Evolutionary conservation across 1,140 invertebrate genomes (phyloP).

Genomic region (Oreohelix idahoensis): DNA sequence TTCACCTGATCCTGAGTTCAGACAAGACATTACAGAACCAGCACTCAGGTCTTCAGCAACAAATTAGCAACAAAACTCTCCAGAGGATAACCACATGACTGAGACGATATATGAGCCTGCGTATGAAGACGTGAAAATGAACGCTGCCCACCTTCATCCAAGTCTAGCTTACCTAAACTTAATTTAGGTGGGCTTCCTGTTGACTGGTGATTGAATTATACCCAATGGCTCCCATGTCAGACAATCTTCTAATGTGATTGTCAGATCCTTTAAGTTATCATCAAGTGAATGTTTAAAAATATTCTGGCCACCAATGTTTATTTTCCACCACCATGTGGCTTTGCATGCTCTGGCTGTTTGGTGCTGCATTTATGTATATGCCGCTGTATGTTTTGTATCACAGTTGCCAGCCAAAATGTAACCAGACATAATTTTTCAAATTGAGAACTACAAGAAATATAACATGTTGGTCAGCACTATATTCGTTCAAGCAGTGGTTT

Average conservation of each 20-base stretch:
- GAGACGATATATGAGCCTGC: background rate
- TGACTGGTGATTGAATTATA: background rate
- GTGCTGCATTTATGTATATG: no score
- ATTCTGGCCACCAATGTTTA: background rate
- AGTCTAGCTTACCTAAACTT: conserved; percentile 34
- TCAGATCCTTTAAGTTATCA: background rate
- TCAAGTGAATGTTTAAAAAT: background rate
- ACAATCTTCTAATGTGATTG: background rate
- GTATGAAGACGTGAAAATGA: background rate
- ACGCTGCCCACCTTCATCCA: no score
- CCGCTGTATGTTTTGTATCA: no score
- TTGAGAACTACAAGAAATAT: no score
- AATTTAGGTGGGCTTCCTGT: background rate
- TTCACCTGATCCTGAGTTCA: conserved; percentile 44
- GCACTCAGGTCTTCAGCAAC: background rate
- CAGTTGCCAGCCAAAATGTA: no score
- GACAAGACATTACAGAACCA: background rate
- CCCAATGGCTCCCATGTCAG: background rate
- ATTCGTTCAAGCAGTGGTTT: no score
- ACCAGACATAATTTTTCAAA: no score
- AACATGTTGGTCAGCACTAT: no score
- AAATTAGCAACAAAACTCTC: background rate
- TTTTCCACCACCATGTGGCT: no score
- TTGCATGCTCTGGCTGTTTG: no score
- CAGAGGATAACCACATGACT: background rate